phyloP scores from a whole-genome alignment of 2,797 vertebrate genomes.

The Lemur catta region DNA sequence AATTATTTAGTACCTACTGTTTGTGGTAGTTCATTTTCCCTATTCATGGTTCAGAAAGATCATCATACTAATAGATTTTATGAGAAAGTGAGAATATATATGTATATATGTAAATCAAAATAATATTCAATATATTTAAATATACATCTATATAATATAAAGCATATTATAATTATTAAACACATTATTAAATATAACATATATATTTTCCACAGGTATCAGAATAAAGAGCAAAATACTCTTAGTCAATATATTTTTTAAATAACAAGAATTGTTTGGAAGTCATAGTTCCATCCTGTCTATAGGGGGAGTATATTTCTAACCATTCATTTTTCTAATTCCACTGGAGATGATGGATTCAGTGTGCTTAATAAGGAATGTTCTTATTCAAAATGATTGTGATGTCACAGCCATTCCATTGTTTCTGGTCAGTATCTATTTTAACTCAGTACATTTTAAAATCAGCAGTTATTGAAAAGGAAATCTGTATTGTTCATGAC shows the following conservation, averaged over 20 bases:
- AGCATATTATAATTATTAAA: not conserved
- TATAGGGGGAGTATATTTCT: not conserved
- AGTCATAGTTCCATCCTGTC: not conserved
- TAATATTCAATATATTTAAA: not conserved
- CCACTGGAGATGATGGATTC: not conserved
- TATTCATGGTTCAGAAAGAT: not conserved
- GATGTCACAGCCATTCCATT: not conserved
- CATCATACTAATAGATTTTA: not conserved
- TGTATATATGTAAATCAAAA: not conserved
- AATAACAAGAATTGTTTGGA: not conserved
- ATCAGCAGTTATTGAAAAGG: not conserved
- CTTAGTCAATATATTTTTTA: not conserved
- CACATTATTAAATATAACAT: not conserved
- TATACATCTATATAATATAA: not conserved
- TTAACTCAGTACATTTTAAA: not conserved
- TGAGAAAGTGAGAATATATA: not conserved
- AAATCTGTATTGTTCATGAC: not conserved
- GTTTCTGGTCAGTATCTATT: conserved; percentile 17
- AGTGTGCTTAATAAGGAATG: not conserved
- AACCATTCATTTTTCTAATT: not conserved
- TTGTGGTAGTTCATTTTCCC: not conserved
- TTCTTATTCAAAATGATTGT: not conserved
- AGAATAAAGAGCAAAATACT: not conserved
- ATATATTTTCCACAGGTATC: not conserved
- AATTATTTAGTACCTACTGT: not conserved